A percentile compares a stretch with the other conserved stretches of the same genome.
phyloP scores from a whole-genome alignment of 2,888 invertebrate species.

The Gymnoscelis rufifasciata region DNA sequence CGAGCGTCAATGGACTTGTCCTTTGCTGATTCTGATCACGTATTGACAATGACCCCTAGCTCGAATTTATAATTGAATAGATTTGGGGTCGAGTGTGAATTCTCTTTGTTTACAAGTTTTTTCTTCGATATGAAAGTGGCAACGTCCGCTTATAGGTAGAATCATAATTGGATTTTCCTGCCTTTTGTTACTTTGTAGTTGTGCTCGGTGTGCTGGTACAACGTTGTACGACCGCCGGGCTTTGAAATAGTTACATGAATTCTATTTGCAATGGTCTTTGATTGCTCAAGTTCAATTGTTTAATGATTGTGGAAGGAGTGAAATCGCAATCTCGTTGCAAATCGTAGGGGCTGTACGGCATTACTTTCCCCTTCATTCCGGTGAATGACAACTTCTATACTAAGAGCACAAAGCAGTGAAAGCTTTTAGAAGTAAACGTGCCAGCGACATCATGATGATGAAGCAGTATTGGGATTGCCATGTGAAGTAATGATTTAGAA shows the following conservation, averaged over 20 bases:
- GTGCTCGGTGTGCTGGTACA: slow-evolving; percentile 1
- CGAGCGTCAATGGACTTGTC: slow-evolving; percentile 16
- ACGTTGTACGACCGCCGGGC: slow-evolving; percentile 1
- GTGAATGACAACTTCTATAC: slow-evolving; percentile 20
- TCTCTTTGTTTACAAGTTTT: slow-evolving; percentile 6
- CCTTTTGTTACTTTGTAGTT: slow-evolving; percentile 6
- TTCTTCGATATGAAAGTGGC: slow-evolving; percentile 7
- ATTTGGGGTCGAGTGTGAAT: neutral
- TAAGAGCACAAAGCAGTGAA: slow-evolving; percentile 30
- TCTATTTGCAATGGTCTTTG: neutral
- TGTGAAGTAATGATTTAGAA: slow-evolving; percentile 36
- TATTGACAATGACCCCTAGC: slow-evolving; percentile 23
- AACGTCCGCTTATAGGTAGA: slow-evolving; percentile 10
- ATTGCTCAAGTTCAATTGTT: neutral
- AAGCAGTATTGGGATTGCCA: slow-evolving; percentile 36
- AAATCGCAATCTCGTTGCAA: slow-evolving; percentile 12
- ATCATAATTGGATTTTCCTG: slow-evolving; percentile 16
- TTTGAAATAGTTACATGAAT: neutral
- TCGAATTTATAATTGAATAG: neutral
- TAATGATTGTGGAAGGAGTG: slow-evolving; percentile 4
- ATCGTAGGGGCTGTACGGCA: slow-evolving; percentile 9
- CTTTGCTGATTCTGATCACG: slow-evolving; percentile 20
- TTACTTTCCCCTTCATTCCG: slow-evolving; percentile 26
- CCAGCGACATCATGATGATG: slow-evolving; percentile 39
- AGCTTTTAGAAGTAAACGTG: slow-evolving; percentile 32